A percentile compares a stretch with the other conserved stretches of the same genome.
These are phyloP conservation scores for Grallaria varia DNA, from an alignment of 2,113 vertebrate species.

Conservation along the genomic window DNA sequence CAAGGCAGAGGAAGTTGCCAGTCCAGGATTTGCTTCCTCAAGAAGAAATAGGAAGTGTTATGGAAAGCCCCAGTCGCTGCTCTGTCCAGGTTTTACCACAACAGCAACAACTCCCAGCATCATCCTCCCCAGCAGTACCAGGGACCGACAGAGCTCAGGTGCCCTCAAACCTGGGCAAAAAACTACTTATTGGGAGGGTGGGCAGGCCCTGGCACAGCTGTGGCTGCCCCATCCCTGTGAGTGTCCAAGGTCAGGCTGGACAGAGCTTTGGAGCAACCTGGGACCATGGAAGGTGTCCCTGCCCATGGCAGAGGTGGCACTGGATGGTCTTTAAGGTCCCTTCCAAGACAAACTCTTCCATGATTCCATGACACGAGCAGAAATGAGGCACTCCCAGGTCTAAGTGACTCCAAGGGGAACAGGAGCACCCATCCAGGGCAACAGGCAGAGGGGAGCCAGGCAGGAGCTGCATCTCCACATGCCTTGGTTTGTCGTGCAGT, in stretches of 20 bases:
- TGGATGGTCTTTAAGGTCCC: not conserved
- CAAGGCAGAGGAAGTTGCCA: not conserved
- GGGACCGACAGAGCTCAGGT: not conserved
- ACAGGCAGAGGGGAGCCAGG: not conserved
- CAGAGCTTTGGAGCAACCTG: not conserved
- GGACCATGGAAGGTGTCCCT: too few species aligned
- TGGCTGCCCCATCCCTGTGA: not conserved
- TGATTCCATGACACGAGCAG: rapidly evolving
- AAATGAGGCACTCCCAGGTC: not conserved
- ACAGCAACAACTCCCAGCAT: not conserved
- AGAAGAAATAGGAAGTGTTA: rapidly evolving
- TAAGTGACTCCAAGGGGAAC: rapidly evolving
- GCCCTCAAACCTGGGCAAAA: not conserved
- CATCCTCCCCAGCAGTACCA: not conserved
- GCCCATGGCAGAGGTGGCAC: not conserved
- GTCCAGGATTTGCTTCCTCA: not conserved
- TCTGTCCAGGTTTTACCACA: not conserved
- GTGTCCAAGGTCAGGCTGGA: not conserved
- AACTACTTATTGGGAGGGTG: not conserved
- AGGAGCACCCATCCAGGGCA: rapidly evolving
- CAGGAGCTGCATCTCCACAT: not conserved
- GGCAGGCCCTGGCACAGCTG: not conserved
- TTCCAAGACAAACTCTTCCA: not conserved
- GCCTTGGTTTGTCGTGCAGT: rapidly evolving
- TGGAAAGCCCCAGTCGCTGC: not conserved